These are phyloP conservation scores for Ciconia maguari DNA, from an alignment of 2,113 vertebrate species.

Conservation along the genomic window DNA sequence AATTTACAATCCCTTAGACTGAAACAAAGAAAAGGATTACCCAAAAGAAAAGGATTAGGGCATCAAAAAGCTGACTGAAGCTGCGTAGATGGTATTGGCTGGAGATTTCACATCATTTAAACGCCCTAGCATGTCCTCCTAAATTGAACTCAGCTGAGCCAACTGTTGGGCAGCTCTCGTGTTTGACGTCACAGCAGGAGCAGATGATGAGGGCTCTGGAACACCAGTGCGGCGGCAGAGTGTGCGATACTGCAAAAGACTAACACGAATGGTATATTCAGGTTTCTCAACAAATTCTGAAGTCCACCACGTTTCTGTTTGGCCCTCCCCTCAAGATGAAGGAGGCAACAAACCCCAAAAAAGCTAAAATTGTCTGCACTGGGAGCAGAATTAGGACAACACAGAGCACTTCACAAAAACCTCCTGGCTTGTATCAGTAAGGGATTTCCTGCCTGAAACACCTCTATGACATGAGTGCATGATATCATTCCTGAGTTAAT, in stretches of 20 bases:
- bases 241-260: background rate
- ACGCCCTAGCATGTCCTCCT: background rate
- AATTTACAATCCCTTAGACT: background rate
- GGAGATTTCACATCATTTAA: background rate
- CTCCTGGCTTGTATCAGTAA: background rate
- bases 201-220: background rate
- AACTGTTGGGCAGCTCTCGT: background rate
- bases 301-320: background rate
- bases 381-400: background rate
- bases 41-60: background rate
- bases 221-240: background rate
- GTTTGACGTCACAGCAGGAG: background rate
- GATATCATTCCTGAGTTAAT: background rate
- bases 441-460: background rate
- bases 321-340: background rate
- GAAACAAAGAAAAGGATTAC: background rate
- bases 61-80: background rate
- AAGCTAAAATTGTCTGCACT: background rate
- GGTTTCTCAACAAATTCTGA: background rate
- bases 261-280: accelerated
- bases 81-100: background rate
- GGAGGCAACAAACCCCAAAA: background rate
- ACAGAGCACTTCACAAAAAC: background rate
- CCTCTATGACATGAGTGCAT: background rate
- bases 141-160: background rate